Evolutionary conservation across 2,113 vertebrate genomes (phyloP).

Genomic region (Cryptoleucopteryx plumbea): DNA sequence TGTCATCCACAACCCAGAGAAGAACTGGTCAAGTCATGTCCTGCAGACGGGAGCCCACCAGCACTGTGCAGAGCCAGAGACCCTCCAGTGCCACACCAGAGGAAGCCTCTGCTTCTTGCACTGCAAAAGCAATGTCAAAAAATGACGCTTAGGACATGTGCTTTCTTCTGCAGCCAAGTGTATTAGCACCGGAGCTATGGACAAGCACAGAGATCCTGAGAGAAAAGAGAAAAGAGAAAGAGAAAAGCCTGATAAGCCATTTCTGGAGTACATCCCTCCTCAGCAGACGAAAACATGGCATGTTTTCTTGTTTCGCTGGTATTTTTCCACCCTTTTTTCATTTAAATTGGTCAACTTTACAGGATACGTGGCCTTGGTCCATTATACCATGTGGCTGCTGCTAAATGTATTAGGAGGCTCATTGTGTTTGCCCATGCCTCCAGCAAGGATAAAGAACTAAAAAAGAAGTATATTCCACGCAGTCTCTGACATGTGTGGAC

Average conservation of each 20-base stretch:
- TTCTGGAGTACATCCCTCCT: neutral
- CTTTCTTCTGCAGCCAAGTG: neutral
- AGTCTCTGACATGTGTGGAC: neutral
- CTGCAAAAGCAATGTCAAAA: neutral
- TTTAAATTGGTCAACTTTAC: neutral
- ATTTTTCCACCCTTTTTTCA: neutral
- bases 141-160: neutral
- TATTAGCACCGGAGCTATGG: neutral
- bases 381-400: neutral
- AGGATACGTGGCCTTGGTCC: neutral
- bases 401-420: neutral
- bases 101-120: neutral
- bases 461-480: neutral
- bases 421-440: neutral
- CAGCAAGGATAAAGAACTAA: constrained; percentile 1
- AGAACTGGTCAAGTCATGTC: neutral
- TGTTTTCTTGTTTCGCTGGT: neutral
- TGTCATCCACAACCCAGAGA: neutral
- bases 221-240: neutral
- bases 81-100: neutral
- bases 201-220: neutral
- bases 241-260: neutral
- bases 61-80: neutral
- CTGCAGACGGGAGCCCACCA: neutral
- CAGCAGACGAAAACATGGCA: neutral